Evolutionary conservation across 2,797 vertebrate genomes (phyloP), one percentile per base, ranked within the genome.

Genomic region (Luscinia luscinia): DNA sequence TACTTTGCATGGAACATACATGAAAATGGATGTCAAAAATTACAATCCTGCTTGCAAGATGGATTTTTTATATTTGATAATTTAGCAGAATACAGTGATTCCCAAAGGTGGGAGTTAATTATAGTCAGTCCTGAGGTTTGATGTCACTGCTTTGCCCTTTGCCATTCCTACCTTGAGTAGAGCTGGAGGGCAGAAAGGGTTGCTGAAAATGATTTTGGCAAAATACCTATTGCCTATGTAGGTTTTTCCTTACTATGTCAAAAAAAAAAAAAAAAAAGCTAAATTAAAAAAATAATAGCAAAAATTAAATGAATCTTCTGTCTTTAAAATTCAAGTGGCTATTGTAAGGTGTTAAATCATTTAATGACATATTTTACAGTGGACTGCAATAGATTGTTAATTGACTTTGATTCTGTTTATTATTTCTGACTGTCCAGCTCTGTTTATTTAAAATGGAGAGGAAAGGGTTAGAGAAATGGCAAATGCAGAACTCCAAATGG

Each of bases 371-470:
- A 30, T 68, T 70, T 84, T 78, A 41, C 34, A 52, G 74, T 30
- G 24, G 13, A 58, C 63, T 95, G 64, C 91, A 93, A 63, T 55
- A 58, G 66, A 58, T 76, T 73, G 58, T 87, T 92, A 86, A 78
- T 88, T 84, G 88, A 70, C 62, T 76, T 95, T 36, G 85, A 72
- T 75, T 58, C 18, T 76, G 3, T 78, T 96, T 84, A 87, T 91
- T 94, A 58, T 73, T 49, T 86, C 57, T 92, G 27, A 79, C 64
- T 58, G 12, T 83, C 89, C 84, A 18, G 15, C 72, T 69, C 41
- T 80, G 40, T 96, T 85, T 84, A 23, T 95, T 84, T 93, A 77
- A 77, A 95, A 85, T 10, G 12, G 32, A 75, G 32, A 84, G 27
- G 61, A 91, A 89, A 11, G 20, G 9, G 7, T 34, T 69, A 55